Conservation (phyloP, 2,113 vertebrate genomes). For the Rhinogobius similis region DNA sequence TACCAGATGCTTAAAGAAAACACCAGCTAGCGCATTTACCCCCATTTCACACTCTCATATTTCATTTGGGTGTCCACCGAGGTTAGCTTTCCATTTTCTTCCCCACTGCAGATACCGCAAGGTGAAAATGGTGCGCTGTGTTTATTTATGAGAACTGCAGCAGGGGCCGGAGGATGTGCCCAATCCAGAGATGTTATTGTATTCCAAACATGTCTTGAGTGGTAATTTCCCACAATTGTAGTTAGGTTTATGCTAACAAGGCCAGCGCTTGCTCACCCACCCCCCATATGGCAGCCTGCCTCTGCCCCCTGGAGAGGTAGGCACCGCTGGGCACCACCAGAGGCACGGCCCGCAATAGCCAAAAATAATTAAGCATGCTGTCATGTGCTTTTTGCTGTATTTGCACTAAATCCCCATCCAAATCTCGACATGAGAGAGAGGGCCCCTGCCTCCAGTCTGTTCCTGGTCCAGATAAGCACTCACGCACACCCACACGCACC, state of each 20-base stretch:
- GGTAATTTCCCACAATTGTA: constrained; percentile 62
- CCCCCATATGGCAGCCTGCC: constrained; percentile 56
- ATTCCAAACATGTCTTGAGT: constrained; percentile 54
- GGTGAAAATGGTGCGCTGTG: constrained; percentile 56
- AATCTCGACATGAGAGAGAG: constrained; percentile 77
- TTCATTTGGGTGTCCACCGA: constrained; percentile 68
- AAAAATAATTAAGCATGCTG: constrained; percentile 80
- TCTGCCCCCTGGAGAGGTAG: constrained; percentile 64
- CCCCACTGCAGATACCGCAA: constrained; percentile 56
- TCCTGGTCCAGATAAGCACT: constrained; percentile 39
- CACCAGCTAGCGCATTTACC: constrained; percentile 70
- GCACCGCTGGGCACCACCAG: constrained; percentile 63
- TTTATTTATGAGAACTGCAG: constrained; percentile 65
- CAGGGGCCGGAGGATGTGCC: constrained; percentile 49
- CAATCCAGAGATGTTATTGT: constrained; percentile 53
- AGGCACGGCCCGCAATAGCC: constrained; percentile 69
- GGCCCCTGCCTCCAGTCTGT: constrained; percentile 65
- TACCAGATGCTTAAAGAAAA: constrained; percentile 74
- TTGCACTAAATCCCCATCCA: constrained; percentile 75
- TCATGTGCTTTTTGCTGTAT: constrained; percentile 76
- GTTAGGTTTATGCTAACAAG: constrained; percentile 71
- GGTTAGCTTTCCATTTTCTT: constrained; percentile 64
- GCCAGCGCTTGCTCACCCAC: constrained; percentile 48
- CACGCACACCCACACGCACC: constrained; percentile 23
- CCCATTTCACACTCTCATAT: constrained; percentile 72